Conservation (phyloP, 2,113 vertebrate genomes). For the Spilogale gracilis region DNA sequence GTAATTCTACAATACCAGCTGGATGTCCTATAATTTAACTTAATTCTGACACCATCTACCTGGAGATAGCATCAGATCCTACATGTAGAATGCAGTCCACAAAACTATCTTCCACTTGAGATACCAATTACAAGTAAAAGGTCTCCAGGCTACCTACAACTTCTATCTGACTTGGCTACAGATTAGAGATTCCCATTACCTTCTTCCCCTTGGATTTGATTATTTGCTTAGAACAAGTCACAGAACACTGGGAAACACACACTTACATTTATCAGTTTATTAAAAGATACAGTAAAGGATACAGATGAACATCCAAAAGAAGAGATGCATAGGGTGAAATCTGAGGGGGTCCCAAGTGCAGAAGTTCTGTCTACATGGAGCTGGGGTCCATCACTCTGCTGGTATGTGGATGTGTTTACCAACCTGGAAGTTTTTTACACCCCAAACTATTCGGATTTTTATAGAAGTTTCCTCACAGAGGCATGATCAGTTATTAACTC, state of each 20-base stretch:
- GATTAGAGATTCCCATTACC: not conserved
- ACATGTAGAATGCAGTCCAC: not conserved
- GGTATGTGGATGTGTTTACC: not conserved
- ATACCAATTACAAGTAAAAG: not conserved
- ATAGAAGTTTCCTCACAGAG: not conserved
- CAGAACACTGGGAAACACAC: not conserved
- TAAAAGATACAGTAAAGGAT: not conserved
- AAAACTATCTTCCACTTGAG: not conserved
- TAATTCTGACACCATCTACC: not conserved
- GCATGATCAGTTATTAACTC: not conserved
- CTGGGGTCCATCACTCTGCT: not conserved
- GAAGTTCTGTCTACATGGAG: not conserved
- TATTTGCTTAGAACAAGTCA: not conserved
- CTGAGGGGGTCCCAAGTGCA: rapidly evolving
- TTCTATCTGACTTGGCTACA: not conserved
- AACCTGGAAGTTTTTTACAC: not conserved
- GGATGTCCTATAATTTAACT: not conserved
- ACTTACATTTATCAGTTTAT: not conserved
- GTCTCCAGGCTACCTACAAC: not conserved
- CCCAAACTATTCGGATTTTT: not conserved
- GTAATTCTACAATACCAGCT: not conserved
- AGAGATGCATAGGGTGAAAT: not conserved
- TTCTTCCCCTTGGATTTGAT: not conserved
- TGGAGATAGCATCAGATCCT: not conserved
- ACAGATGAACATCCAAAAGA: not conserved